Evolutionary conservation across 2,888 invertebrate species (phyloP), one percentile per base, ranked within the genome.

Genomic region (Troides oblongomaculatus): DNA sequence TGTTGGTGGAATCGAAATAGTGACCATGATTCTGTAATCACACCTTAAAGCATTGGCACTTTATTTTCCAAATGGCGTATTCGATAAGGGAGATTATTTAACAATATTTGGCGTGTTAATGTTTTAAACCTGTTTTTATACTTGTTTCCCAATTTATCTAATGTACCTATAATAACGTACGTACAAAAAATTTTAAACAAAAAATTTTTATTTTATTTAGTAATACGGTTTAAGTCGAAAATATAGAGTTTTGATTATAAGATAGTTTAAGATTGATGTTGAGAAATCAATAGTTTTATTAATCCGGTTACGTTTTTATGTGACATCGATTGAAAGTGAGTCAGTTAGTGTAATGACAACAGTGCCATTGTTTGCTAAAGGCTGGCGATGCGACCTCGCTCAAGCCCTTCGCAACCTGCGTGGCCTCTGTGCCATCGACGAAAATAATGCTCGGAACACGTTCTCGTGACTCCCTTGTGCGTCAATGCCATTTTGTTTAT

Each of bases 341-440:
- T 69, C 70, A 70, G 25, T 64, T 25, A 56, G 53, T 65, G 63
- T 71, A 63, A 64, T 64, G 66, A 71, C 71, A 57, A 71, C 71
- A 69, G 69, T 66, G 72, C 66, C 71, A 69, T 70, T 69, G 58
- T 72, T 68, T 72, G 70, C 65, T 56, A 64, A 63, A 70, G 72
- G 73, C 72, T 71, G 72, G 64, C 68, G 74, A 63, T 79, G 81
- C 85, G 87, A 88, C 90, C 89, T 91, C 86, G 86, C 75, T 75
- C 74, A 77, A 82, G 89, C 90, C 90, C 91, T 90, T 89, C 82
- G 82, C 85, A 88, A 90, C 91, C 90, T 90, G 80, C 81, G 84
- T 81, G 89, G 90, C 89, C 90, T 81, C 83, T 82, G 81, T 81
- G 81, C 81, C 86, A 84, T 86, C 85, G 77, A 82, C 81, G 78